Percentiles rank a stretch among this genome's conserved stretches.
Evolutionary conservation across 2,888 invertebrate genomes (phyloP).

Genomic region (Zele albiditarsus): DNA sequence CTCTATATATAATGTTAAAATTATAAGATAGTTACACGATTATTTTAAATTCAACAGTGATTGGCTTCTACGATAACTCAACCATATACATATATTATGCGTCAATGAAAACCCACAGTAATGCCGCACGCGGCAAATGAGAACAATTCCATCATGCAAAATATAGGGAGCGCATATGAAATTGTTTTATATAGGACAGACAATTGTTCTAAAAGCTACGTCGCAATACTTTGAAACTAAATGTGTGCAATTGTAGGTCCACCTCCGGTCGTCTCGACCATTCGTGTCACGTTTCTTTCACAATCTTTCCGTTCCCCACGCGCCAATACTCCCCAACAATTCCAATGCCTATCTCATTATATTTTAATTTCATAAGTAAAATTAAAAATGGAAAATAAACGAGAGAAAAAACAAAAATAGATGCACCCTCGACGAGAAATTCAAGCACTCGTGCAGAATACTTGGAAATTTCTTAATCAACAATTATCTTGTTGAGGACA

Average conservation of each 20-base stretch:
- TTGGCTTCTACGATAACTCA: conserved; percentile 13
- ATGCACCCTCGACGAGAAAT: neutral
- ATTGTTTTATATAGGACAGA: conserved; percentile 6
- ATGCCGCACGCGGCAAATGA: neutral
- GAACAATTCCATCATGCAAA: conserved; percentile 29
- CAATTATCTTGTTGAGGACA: conserved; percentile 11
- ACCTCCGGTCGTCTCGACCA: conserved; percentile 57
- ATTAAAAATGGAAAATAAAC: neutral
- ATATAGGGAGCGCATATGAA: conserved; percentile 19
- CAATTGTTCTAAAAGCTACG: conserved; percentile 45
- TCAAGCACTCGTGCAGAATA: neutral
- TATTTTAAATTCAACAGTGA: conserved; percentile 7
- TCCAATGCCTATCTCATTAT: neutral
- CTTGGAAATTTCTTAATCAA: conserved; percentile 11
- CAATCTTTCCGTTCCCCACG: conserved; percentile 50
- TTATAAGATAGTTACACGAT: neutral
- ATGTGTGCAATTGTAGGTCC: conserved; percentile 56
- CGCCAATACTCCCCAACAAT: conserved; percentile 20
- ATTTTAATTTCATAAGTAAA: neutral
- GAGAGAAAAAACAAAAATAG: neutral
- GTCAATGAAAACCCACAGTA: conserved; percentile 19
- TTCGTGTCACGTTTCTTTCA: conserved; percentile 47
- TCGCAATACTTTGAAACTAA: conserved; percentile 42
- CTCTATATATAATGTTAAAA: neutral
- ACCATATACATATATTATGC: neutral